Percentiles rank a stretch among this genome's conserved stretches.
phyloP scores from a whole-genome alignment of 2,797 vertebrate species.

The Sebastes hubbsi region DNA sequence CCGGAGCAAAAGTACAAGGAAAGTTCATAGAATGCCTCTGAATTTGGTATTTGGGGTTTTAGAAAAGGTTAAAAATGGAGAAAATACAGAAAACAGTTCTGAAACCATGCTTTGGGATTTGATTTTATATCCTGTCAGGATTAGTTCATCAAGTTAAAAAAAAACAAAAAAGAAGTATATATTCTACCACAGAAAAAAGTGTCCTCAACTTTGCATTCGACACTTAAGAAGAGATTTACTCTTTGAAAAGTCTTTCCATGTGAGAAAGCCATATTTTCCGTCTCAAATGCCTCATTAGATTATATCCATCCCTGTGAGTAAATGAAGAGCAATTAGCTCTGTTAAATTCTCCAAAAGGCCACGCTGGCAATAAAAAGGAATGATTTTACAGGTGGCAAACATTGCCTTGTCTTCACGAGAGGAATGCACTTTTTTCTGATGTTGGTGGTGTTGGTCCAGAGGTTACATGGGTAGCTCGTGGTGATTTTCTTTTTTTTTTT shows the following conservation, averaged over 20 bases:
- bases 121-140: slow-evolving; percentile 14
- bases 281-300: slow-evolving; percentile 49
- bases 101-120: slow-evolving; percentile 15
- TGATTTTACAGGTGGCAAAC: slow-evolving; percentile 60
- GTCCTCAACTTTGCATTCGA: slow-evolving; percentile 3
- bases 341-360: slow-evolving; percentile 61
- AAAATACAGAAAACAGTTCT: background rate
- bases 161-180: background rate
- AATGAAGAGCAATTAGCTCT: slow-evolving; percentile 64
- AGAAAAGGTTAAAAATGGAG: background rate
- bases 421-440: slow-evolving; percentile 67
- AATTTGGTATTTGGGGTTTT: slow-evolving; percentile 24
- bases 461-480: slow-evolving; percentile 58
- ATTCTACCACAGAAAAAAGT: background rate
- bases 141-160: slow-evolving; percentile 23
- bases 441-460: slow-evolving; percentile 54
- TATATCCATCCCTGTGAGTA: slow-evolving; percentile 33
- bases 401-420: slow-evolving; percentile 44
- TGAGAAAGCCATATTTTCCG: slow-evolving; percentile 28
- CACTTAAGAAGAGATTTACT: slow-evolving; percentile 16
- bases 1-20: background rate
- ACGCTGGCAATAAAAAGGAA: slow-evolving; percentile 57
- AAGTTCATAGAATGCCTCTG: slow-evolving; percentile 38
- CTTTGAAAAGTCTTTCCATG: slow-evolving; percentile 27
- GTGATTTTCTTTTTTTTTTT: slow-evolving; percentile 38